phyloP scores from a whole-genome alignment of 2,797 vertebrate genomes.

The Catostomus latipinnis region DNA sequence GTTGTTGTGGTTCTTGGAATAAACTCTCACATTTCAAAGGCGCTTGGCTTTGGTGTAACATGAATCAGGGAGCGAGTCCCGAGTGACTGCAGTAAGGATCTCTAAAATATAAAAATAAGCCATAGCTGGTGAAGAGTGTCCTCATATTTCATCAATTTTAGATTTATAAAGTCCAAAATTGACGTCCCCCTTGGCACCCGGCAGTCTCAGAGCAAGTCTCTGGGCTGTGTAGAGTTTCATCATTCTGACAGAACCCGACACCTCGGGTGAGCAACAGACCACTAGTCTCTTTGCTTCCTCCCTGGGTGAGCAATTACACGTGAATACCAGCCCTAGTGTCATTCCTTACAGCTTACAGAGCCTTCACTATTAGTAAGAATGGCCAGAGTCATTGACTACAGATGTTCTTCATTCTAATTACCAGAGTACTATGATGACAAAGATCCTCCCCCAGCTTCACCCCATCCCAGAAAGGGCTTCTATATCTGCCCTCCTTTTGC shows the following conservation, averaged over 20 bases:
- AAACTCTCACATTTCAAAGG: conserved; percentile 53
- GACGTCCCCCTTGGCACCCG: conserved; percentile 67
- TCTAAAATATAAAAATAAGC: conserved; percentile 65
- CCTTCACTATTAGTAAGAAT: conserved; percentile 67
- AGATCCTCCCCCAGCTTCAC: neutral
- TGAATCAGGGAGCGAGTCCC: conserved; percentile 62
- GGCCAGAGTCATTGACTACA: conserved; percentile 64
- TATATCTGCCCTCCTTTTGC: neutral
- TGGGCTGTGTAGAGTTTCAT: conserved; percentile 73
- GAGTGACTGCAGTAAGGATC: conserved; percentile 37
- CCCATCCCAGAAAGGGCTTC: neutral
- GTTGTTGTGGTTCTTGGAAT: conserved; percentile 51
- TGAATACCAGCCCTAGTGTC: conserved; percentile 75
- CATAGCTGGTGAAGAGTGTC: conserved; percentile 58
- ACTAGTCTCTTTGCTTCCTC: conserved; percentile 74
- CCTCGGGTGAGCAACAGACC: conserved; percentile 69
- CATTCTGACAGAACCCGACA: conserved; percentile 79
- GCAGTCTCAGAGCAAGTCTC: conserved; percentile 65
- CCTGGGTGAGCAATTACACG: conserved; percentile 82
- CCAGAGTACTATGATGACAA: conserved; percentile 31
- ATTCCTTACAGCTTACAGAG: conserved; percentile 75
- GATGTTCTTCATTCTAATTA: conserved; percentile 73
- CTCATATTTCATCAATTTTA: conserved; percentile 74
- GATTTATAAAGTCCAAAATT: conserved; percentile 73
- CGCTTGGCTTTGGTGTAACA: conserved; percentile 58